Evolutionary conservation across 2,113 vertebrate genomes (phyloP).

Genomic region (Stegostoma tigrinum): DNA sequence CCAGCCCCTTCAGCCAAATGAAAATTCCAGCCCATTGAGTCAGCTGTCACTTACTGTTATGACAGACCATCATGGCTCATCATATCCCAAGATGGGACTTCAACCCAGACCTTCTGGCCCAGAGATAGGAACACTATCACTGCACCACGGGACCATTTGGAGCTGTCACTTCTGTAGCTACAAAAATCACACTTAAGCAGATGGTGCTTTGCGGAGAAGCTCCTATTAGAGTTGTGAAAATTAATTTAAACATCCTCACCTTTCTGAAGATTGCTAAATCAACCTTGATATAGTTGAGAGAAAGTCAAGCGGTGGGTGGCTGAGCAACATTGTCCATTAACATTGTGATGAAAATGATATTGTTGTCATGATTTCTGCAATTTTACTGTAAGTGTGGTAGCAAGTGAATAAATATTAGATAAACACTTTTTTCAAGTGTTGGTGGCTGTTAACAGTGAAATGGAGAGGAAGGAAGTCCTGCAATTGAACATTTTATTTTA

Average conservation of each 20-base stretch:
- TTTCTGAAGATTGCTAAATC: background rate
- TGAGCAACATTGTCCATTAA: background rate
- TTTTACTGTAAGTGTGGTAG: background rate
- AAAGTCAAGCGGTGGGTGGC: background rate
- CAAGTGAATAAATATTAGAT: background rate
- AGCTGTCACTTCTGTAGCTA: background rate
- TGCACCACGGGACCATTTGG: no score
- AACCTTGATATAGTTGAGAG: background rate
- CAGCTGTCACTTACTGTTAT: no score
- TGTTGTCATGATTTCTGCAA: background rate
- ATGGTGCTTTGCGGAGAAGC: background rate
- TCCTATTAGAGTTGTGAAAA: slow-evolving; percentile 2
- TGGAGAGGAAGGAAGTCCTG: background rate
- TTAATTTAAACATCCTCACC: background rate
- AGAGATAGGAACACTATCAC: no score
- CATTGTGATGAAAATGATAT: background rate
- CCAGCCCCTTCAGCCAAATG: background rate
- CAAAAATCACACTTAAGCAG: background rate
- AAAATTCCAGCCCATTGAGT: background rate
- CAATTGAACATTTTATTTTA: background rate
- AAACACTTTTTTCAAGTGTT: background rate
- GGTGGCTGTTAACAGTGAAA: background rate
- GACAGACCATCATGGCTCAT: no score
- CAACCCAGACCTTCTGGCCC: no score
- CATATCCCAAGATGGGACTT: no score